Percentiles rank a stretch among this genome's conserved stretches.
Evolutionary conservation across 1,140 invertebrate genomes (phyloP).

Genomic region (Tetramorium parvispinum): DNA sequence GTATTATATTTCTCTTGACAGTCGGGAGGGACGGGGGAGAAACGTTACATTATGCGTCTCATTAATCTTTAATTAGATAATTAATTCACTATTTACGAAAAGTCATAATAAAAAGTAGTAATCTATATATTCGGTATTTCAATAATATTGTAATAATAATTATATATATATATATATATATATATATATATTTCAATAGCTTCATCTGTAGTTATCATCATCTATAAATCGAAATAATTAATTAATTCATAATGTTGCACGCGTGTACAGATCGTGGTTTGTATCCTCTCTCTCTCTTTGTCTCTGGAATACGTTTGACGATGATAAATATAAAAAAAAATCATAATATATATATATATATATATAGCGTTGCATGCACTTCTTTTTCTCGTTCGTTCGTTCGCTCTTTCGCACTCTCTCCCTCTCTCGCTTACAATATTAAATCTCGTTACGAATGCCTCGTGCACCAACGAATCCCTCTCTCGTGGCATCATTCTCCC

Average conservation of each 20-base stretch:
- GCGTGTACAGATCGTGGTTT: slow-evolving; percentile 62
- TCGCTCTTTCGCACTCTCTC: not conserved
- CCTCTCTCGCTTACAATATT: slow-evolving; percentile 74
- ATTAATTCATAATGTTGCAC: slow-evolving; percentile 66
- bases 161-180: not conserved
- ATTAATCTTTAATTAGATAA: slow-evolving; percentile 78
- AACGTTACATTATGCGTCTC: slow-evolving; percentile 74
- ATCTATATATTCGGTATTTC: slow-evolving; percentile 78
- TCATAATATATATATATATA: slow-evolving; percentile 63
- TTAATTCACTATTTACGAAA: slow-evolving; percentile 81
- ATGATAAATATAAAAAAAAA: slow-evolving; percentile 67
- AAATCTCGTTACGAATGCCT: slow-evolving; percentile 76
- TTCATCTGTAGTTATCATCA: slow-evolving; percentile 74
- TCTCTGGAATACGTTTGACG: slow-evolving; percentile 46
- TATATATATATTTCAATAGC: slow-evolving; percentile 62
- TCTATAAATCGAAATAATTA: slow-evolving; percentile 68
- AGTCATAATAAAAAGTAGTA: slow-evolving; percentile 81
- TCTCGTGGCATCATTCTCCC: not conserved
- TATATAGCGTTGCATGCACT: slow-evolving; percentile 73
- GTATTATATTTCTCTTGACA: not conserved
- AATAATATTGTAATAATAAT: slow-evolving; percentile 76
- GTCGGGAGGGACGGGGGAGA: slow-evolving; percentile 50
- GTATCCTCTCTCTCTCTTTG: slow-evolving; percentile 30
- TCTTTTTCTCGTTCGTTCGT: slow-evolving; percentile 43
- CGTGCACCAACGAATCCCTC: slow-evolving; percentile 69